These are phyloP conservation scores for Botia kubotai DNA, from an alignment of 2,797 vertebrate species.

Conservation along the genomic window DNA sequence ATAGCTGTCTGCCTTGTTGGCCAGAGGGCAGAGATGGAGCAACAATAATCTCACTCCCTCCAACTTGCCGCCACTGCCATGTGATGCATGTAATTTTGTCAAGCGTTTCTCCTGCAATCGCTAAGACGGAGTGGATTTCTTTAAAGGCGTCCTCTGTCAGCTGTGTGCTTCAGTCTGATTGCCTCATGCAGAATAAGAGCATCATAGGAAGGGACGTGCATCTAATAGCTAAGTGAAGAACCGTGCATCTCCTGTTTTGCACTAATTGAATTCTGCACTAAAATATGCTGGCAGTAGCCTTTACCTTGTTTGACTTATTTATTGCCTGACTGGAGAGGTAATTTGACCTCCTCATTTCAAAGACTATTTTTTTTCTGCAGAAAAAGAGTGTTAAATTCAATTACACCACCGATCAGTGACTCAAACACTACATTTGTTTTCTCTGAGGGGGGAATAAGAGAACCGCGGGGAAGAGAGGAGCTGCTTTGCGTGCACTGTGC, in stretches of 20 bases:
- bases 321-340: conserved; percentile 84
- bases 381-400: conserved; percentile 85
- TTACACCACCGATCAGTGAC: conserved; percentile 82
- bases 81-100: conserved; percentile 50
- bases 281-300: conserved; percentile 80
- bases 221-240: conserved; percentile 65
- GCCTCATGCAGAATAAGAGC: conserved; percentile 59
- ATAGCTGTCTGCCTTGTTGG: conserved; percentile 27
- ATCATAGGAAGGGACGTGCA: conserved; percentile 65
- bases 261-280: conserved; percentile 82
- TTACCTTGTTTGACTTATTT: conserved; percentile 88
- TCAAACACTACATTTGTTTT: conserved; percentile 83
- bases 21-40: conserved; percentile 39
- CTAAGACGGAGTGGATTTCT: conserved; percentile 42
- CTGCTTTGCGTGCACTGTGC: conserved; percentile 55
- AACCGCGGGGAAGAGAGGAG: conserved; percentile 54
- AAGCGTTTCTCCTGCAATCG: conserved; percentile 35
- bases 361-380: conserved; percentile 74
- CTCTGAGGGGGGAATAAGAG: conserved; percentile 66
- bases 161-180: conserved; percentile 49
- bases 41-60: conserved; percentile 29
- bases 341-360: conserved; percentile 84
- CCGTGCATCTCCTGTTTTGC: conserved; percentile 70
- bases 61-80: conserved; percentile 39
- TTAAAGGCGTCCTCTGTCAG: conserved; percentile 56